These are phyloP conservation scores for Terrapene triunguis DNA, from an alignment of 2,113 vertebrate species.

Conservation along the genomic window DNA sequence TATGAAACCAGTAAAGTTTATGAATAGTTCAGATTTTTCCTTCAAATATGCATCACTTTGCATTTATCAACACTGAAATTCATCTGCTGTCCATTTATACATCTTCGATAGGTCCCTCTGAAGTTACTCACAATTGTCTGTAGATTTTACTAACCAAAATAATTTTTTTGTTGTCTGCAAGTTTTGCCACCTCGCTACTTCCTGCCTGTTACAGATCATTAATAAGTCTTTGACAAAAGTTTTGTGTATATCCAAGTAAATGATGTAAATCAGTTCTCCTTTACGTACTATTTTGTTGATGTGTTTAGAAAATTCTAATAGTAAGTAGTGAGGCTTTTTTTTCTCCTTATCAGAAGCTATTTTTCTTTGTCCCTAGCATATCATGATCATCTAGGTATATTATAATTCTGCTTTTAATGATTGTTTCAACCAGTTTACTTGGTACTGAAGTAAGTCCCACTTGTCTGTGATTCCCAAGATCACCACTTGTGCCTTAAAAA, in stretches of 20 bases:
- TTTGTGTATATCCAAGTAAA: neutral
- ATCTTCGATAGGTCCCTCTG: neutral
- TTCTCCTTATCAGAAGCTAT: neutral
- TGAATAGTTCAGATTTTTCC: neutral
- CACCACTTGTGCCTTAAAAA: neutral
- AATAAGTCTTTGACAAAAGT: neutral
- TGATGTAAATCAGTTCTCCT: rapidly evolving
- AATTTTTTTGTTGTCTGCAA: neutral
- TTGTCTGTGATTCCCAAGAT: neutral
- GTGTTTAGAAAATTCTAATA: neutral
- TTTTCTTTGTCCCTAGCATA: neutral
- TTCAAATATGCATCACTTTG: neutral
- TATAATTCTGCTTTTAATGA: neutral
- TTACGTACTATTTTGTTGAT: neutral
- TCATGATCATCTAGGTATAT: neutral
- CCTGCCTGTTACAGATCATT: neutral
- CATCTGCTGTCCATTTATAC: neutral
- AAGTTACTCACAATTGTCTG: neutral
- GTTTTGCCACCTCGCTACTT: neutral
- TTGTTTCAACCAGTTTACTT: neutral
- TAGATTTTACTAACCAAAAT: neutral
- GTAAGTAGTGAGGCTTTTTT: neutral
- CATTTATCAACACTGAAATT: neutral
- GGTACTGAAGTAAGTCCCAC: neutral
- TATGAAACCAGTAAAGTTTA: neutral